A percentile compares a stretch with the other conserved stretches of the same genome.
These are phyloP conservation scores for Myotis brandtii DNA, from an alignment of 2,113 vertebrate species.

Conservation along the genomic window DNA sequence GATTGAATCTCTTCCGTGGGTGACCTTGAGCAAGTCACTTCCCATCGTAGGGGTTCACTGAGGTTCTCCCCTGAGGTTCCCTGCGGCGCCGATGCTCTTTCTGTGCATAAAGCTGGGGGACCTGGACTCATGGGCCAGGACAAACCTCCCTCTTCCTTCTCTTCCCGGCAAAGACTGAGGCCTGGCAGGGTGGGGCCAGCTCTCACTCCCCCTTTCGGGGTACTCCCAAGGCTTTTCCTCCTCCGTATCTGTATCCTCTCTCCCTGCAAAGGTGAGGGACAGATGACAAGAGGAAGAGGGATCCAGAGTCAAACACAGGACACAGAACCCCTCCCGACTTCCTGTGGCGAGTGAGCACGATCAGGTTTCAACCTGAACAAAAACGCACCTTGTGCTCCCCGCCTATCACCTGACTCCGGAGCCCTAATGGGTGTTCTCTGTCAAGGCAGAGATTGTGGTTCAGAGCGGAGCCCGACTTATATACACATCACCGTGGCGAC, in stretches of 20 bases:
- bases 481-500: slow-evolving; percentile 84
- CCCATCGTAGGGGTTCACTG: neutral
- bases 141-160: accelerated
- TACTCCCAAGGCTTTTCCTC: slow-evolving; percentile 33
- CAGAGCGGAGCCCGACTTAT: slow-evolving; percentile 86
- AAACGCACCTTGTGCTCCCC: slow-evolving; percentile 72
- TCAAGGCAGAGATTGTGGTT: slow-evolving; percentile 84
- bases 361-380: slow-evolving; percentile 82
- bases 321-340: slow-evolving; percentile 71
- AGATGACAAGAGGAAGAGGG: neutral
- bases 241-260: slow-evolving; percentile 63
- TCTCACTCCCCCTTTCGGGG: slow-evolving; percentile 70
- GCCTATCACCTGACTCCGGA: slow-evolving; percentile 81
- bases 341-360: slow-evolving; percentile 72
- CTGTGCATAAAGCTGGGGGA: neutral
- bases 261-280: neutral
- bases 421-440: slow-evolving; percentile 84
- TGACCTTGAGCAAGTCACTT: neutral
- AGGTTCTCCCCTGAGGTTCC: neutral
- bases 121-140: accelerated
- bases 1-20: neutral
- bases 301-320: neutral
- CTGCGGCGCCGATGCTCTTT: neutral
- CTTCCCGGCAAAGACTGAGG: neutral
- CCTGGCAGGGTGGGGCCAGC: slow-evolving; percentile 64